Evolutionary conservation across 2,797 vertebrate genomes (phyloP).

Genomic region (Myotis planiceps): DNA sequence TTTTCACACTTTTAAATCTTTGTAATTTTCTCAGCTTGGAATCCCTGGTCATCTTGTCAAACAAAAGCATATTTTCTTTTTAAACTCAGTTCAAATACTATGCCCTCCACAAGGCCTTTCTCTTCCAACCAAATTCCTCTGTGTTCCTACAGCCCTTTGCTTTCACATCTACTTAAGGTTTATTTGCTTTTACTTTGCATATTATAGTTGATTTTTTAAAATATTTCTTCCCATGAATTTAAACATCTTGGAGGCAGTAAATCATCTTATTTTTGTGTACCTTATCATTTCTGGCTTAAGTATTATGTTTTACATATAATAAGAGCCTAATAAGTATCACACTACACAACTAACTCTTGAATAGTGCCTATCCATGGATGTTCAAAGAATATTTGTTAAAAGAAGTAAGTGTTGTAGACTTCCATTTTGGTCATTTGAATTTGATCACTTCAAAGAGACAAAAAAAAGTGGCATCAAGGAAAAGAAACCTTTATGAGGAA

Average conservation of each 20-base stretch:
- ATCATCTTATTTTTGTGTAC: neutral
- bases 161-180: neutral
- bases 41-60: neutral
- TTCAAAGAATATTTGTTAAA: neutral
- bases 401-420: neutral
- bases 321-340: neutral
- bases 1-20: neutral
- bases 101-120: neutral
- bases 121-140: neutral
- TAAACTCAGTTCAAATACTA: neutral
- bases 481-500: neutral
- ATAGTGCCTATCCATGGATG: neutral
- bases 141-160: neutral
- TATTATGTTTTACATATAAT: neutral
- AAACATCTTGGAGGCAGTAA: neutral
- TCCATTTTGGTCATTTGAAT: neutral
- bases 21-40: neutral
- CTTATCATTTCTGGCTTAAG: neutral
- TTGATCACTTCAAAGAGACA: neutral
- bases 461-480: neutral
- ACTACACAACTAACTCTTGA: neutral
- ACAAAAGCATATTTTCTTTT: neutral
- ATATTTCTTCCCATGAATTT: neutral
- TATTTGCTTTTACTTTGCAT: constrained; percentile 3
- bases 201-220: neutral